A percentile compares a stretch with the other conserved stretches of the same genome.
Evolutionary conservation across 92 coral and sea anemone genomes (phyloP).

Genomic region (Parazoanthus darwini): DNA sequence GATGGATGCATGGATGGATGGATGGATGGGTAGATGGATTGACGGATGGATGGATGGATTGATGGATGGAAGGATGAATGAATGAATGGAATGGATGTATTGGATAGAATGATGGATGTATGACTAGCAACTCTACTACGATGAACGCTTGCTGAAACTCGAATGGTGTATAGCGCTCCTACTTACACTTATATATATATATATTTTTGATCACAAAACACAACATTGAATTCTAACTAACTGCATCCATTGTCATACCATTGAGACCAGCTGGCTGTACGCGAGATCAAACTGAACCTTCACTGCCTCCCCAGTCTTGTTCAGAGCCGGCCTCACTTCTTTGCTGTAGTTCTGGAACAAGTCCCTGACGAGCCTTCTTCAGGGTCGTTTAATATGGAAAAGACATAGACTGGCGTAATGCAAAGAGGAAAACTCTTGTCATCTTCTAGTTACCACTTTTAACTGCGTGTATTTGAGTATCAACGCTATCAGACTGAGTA

Average conservation of each 20-base stretch:
- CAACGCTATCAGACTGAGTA: no score
- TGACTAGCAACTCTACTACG: not conserved
- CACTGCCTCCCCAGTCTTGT: constrained; percentile 28
- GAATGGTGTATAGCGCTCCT: not conserved
- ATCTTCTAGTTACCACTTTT: not conserved
- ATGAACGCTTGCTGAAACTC: no score
- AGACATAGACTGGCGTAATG: not conserved
- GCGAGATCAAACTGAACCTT: constrained; percentile 18
- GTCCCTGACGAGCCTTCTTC: not conserved
- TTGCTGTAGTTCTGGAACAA: constrained; percentile 27
- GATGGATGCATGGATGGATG: not conserved
- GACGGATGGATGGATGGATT: no score
- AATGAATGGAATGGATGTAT: not conserved
- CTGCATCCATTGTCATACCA: not conserved
- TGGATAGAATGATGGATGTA: no score
- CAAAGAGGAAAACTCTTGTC: no score
- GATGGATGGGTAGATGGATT: no score
- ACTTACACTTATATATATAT: no score
- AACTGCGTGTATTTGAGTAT: no score
- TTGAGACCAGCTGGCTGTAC: constrained; percentile 20
- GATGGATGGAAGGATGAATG: not conserved
- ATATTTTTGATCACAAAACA: no score
- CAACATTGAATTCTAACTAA: not conserved
- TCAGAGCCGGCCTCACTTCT: constrained; percentile 26
- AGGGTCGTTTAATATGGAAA: not conserved